phyloP scores from a whole-genome alignment of 2,888 invertebrate genomes.

The Ormyrus pomaceus region DNA sequence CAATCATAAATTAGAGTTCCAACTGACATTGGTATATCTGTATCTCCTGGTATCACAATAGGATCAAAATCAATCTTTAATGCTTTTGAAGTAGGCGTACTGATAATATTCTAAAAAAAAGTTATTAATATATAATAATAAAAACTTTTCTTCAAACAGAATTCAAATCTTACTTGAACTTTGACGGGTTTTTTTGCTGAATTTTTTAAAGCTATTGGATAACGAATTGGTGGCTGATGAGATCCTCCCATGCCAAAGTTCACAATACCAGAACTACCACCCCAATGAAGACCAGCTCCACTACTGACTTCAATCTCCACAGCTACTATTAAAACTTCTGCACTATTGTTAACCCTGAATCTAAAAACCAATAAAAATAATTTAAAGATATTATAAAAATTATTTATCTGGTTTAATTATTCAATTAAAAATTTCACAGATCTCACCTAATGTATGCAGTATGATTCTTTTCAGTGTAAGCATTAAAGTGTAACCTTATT shows the following conservation, averaged over 20 bases:
- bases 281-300: slow-evolving; percentile 85
- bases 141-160: not conserved
- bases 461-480: slow-evolving; percentile 86
- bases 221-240: slow-evolving; percentile 80
- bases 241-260: slow-evolving; percentile 90
- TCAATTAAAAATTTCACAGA: slow-evolving; percentile 2
- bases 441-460: slow-evolving; percentile 87
- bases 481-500: slow-evolving; percentile 89
- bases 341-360: slow-evolving; percentile 83
- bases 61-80: slow-evolving; percentile 83
- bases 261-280: slow-evolving; percentile 82
- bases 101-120: slow-evolving; percentile 76
- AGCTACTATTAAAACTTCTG: slow-evolving; percentile 86
- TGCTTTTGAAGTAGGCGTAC: slow-evolving; percentile 81
- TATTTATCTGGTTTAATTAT: slow-evolving; percentile 9
- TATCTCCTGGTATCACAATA: slow-evolving; percentile 81
- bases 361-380: slow-evolving; percentile 69
- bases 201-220: slow-evolving; percentile 82
- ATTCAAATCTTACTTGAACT: slow-evolving; percentile 78
- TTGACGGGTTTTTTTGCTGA: slow-evolving; percentile 82
- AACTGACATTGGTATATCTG: slow-evolving; percentile 79
- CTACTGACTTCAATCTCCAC: slow-evolving; percentile 88
- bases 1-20: slow-evolving; percentile 85
- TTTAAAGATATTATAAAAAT: slow-evolving; percentile 15
- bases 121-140: slow-evolving; percentile 14